A percentile compares a stretch with the other conserved stretches of the same genome.
These are phyloP conservation scores for Drosophila rubida DNA, from an alignment of 2,888 invertebrate species.

Conservation along the genomic window DNA sequence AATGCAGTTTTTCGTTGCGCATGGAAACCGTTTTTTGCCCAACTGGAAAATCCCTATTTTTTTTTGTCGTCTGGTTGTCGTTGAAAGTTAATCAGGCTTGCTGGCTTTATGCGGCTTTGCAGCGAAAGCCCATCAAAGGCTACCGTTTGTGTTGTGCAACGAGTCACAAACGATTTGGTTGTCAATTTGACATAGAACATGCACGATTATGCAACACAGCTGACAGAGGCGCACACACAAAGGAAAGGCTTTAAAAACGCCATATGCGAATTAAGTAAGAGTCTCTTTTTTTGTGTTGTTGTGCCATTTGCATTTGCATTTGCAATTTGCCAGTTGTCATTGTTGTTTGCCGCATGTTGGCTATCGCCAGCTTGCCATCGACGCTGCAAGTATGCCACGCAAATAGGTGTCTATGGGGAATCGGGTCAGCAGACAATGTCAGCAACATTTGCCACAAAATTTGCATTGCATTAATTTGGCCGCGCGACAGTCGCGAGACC, in stretches of 20 bases:
- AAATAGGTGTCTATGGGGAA: constrained; percentile 69
- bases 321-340: not conserved
- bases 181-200: constrained; percentile 11
- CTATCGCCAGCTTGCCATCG: constrained; percentile 49
- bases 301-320: too few relatives aligned
- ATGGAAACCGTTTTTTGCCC: constrained; percentile 20
- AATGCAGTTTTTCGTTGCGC: constrained; percentile 15
- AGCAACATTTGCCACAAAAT: constrained; percentile 65
- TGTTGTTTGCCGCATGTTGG: constrained; percentile 6
- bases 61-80: not conserved
- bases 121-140: constrained; percentile 52
- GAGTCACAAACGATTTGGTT: constrained; percentile 12
- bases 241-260: constrained; percentile 9
- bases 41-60: constrained; percentile 43
- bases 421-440: constrained; percentile 78
- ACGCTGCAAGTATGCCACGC: constrained; percentile 41
- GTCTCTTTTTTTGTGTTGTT: not conserved
- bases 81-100: constrained; percentile 44
- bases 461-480: constrained; percentile 67
- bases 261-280: constrained; percentile 18
- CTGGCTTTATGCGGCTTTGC: constrained; percentile 43
- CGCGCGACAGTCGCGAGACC: constrained; percentile 19
- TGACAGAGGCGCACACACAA: constrained; percentile 1
- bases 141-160: constrained; percentile 17
- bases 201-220: constrained; percentile 29